Conservation (phyloP, 2,888 invertebrate genomes). For the Acanthococcus lagerstroemiae region DNA sequence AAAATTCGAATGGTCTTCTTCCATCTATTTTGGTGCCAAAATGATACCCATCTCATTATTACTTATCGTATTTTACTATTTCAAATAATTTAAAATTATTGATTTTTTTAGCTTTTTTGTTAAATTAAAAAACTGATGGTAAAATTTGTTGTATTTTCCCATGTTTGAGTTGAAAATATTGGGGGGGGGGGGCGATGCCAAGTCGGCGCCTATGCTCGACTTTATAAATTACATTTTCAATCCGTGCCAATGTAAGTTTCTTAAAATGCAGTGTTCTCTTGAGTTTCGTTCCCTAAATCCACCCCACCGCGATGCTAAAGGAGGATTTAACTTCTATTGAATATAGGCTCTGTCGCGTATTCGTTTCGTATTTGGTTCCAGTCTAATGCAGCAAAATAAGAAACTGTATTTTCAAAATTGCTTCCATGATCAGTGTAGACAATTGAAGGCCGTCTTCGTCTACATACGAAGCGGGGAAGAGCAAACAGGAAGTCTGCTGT, state of each 20-base stretch:
- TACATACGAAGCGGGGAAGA: background rate
- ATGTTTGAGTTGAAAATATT: no score
- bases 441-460: background rate
- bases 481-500: background rate
- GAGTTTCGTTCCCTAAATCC: background rate
- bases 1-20: no score
- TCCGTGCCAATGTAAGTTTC: background rate
- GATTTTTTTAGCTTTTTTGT: no score
- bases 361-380: background rate
- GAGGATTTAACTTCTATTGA: background rate
- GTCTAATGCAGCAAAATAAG: background rate
- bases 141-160: no score
- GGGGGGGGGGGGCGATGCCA: no score
- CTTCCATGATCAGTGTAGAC: background rate
- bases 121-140: no score
- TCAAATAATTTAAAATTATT: no score
- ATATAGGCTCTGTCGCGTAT: background rate
- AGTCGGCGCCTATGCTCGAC: no score
- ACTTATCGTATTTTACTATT: no score
- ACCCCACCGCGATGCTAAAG: background rate
- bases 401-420: background rate
- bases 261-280: background rate
- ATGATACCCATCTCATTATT: no score
- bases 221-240: background rate
- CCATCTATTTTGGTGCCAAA: no score